phyloP scores from a whole-genome alignment of 2,888 invertebrate genomes.

The Hypena proboscidalis region DNA sequence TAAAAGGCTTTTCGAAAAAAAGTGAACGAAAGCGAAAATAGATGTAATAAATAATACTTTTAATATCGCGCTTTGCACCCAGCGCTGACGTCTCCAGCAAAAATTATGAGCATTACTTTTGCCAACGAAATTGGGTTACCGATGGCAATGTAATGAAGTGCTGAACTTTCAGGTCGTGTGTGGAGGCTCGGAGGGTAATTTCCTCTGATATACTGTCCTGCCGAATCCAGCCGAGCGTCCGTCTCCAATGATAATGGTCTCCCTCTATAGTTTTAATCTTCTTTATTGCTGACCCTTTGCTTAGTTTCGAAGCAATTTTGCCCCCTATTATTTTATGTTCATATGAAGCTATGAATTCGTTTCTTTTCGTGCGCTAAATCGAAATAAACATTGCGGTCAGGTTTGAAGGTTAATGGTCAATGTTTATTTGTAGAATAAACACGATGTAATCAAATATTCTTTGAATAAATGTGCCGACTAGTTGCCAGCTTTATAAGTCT shows the following conservation, averaged over 20 bases:
- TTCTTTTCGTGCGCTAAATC: constrained; percentile 28
- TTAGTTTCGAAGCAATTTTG: constrained; percentile 56
- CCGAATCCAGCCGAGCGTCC: constrained; percentile 54
- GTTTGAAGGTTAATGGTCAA: constrained; percentile 26
- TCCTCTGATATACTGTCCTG: constrained; percentile 68
- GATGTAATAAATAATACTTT: constrained; percentile 10
- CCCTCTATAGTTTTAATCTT: constrained; percentile 78
- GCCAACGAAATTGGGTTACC: constrained; percentile 61
- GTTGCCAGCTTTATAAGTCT: too few relatives aligned
- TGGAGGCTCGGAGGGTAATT: constrained; percentile 63
- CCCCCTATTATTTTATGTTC: constrained; percentile 54
- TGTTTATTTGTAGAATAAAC: constrained; percentile 33
- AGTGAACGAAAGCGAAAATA: constrained; percentile 1
- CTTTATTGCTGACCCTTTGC: constrained; percentile 74
- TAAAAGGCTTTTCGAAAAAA: neutral
- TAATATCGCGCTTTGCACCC: constrained; percentile 11
- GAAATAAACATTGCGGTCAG: constrained; percentile 28
- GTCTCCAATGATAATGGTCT: constrained; percentile 61
- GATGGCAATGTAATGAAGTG: constrained; percentile 75
- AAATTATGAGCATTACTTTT: constrained; percentile 61
- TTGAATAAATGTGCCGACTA: too few relatives aligned
- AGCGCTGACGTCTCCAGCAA: constrained; percentile 24
- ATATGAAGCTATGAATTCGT: constrained; percentile 32
- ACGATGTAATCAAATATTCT: constrained; percentile 6
- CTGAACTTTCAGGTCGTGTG: constrained; percentile 79